These are phyloP conservation scores for Allophyes oxyacanthae DNA, from an alignment of 2,888 invertebrate genomes.

Conservation along the genomic window DNA sequence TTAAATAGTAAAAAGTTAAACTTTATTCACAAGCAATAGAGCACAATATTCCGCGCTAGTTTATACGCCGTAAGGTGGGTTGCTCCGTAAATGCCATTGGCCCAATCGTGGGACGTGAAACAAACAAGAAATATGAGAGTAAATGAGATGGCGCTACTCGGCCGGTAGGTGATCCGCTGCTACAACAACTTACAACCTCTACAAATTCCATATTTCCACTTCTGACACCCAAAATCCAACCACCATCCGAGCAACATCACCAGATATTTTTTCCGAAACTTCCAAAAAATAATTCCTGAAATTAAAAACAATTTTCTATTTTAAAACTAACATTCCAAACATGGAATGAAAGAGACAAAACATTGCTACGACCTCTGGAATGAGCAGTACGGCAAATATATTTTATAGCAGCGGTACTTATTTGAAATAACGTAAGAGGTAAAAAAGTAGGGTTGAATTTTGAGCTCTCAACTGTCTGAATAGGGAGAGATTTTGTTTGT, in stretches of 20 bases:
- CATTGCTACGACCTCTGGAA: slow-evolving; percentile 57
- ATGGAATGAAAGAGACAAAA: slow-evolving; percentile 69
- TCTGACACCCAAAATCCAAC: slow-evolving; percentile 20
- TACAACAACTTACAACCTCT: slow-evolving; percentile 44
- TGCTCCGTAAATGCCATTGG: slow-evolving; percentile 88
- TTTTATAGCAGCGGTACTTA: slow-evolving; percentile 63
- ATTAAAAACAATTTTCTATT: slow-evolving; percentile 52
- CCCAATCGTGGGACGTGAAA: slow-evolving; percentile 86
- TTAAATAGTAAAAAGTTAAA: slow-evolving; percentile 87
- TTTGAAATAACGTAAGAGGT: slow-evolving; percentile 56
- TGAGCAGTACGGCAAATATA: slow-evolving; percentile 74
- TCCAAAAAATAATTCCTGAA: slow-evolving; percentile 31
- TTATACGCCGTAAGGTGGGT: slow-evolving; percentile 87
- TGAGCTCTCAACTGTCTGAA: slow-evolving; percentile 31
- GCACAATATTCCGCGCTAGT: slow-evolving; percentile 84
- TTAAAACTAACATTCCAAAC: slow-evolving; percentile 62
- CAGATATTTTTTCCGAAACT: slow-evolving; percentile 7
- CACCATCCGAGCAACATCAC: background rate
- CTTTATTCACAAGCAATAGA: slow-evolving; percentile 85
- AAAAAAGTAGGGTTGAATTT: slow-evolving; percentile 24
- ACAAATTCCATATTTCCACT: slow-evolving; percentile 11
- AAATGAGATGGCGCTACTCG: slow-evolving; percentile 79
- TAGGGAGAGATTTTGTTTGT: slow-evolving; percentile 53
- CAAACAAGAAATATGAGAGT: slow-evolving; percentile 85
- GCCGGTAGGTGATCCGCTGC: slow-evolving; percentile 49